Base-by-base conservation (phyloP, 2,888 invertebrate genomes). In the Taphrorychus bicolor region DNA sequence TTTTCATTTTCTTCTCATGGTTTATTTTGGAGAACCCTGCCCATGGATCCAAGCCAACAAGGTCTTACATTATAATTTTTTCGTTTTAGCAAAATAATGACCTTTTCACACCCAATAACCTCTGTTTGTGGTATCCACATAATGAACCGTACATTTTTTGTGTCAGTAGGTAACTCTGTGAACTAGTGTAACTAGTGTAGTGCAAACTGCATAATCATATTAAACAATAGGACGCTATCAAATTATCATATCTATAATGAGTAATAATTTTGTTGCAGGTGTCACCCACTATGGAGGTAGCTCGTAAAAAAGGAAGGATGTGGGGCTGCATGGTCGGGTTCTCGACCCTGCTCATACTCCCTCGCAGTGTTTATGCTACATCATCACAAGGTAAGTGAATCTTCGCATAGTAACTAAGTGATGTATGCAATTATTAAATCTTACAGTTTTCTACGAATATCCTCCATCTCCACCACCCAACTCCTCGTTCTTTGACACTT, bases 391-490 rank as follows among this genome's bases (percentile, higher is more conserved):
- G 73, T 73, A 71, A 69, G 5, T 11, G 7, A 51, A 51, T 5
- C 21, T 21, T 2, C 17, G 2, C 14, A n/a, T 45, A n/a, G n/a
- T n/a, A 32, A 5, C 32, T 11, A 32, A 32, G 11, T 32, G 11
- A 5, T 32, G 32, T 32, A 32, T 32, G 11, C 5, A 11, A 5
- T 32, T 32, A 7, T 4, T 16, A 32, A 9, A 5, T 45, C 59
- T 70, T 52, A 3, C 49, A 74, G 73, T 59, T 48, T 69, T 72
- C 62, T 72, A 72, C 51, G 71, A 75, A 48, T 73, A 73, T 51
- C 69, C 73, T 9, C 70, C 72, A 9, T 63, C 66, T 18, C 18
- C 11, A 51, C 11, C 14, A n/a, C 5, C 16, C 1, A 51, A 51
- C n/a, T 51, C 21, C 3, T 24, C 32, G 23, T 17, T 18, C 7